Base-by-base conservation (phyloP, 2,888 invertebrate species). In the Pollenia griseotomentosa region DNA sequence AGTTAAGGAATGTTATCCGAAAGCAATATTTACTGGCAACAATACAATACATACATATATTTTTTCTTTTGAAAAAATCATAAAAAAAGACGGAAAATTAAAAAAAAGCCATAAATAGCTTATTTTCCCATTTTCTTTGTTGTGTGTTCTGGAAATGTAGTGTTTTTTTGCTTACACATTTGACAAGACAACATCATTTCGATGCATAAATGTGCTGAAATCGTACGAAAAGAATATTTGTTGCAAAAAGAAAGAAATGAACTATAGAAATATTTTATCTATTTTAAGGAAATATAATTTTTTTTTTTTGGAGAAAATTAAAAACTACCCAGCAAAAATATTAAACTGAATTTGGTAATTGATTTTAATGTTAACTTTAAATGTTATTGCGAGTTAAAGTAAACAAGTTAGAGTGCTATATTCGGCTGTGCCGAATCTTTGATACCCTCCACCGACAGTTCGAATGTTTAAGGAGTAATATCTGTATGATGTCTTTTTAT, bases 161-260 rank as follows among this genome's bases (percentile, higher is more conserved):
- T 63, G 40, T 74, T 63, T 75, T 61, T 61, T 12, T 61, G 40
- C 19, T 65, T 44, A 42, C 19, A 42, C 51, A 66, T 66, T 6
- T 33, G 44, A 63, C 16, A 63, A 53, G 44, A 75, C 51, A 57
- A 48, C 53, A 75, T 61, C 59, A 74, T 19, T 74, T 61, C 61
- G 63, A 16, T 61, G 40, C 74, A 61, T 61, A 16, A 61, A 8
- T 61, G 61, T 74, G 19, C 48, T 74, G 40, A 40, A 53, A 10
- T 10, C 4, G 16, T 53, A 68, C n/a, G 12, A n/a, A 68, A 40
- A 51, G 33, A 51, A n/a, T 57, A 12, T 14, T 71, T 55, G 19
- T 5, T 33, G 19, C 8, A 75, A 46, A 33, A 33, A 48, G 23
- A 48, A 48, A 0, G 19, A 42, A 44, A 51, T 2, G 19, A 51